Evolutionary conservation across 2,113 vertebrate species (phyloP).

Genomic region (Oreochromis spilurus): DNA sequence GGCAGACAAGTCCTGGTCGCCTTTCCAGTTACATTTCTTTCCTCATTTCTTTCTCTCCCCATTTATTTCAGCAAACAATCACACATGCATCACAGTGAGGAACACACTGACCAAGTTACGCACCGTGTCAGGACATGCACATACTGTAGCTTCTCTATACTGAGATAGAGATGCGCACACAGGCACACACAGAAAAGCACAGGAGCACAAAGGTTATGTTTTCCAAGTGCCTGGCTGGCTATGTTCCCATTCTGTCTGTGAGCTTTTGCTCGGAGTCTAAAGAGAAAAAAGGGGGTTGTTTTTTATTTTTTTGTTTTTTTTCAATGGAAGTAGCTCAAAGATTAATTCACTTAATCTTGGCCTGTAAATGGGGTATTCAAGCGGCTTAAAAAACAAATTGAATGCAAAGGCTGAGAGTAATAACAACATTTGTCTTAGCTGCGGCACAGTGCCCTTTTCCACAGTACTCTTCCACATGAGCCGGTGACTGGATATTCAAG

Average conservation of each 20-base stretch:
- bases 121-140: background rate
- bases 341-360: slow-evolving; percentile 69
- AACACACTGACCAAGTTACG: background rate
- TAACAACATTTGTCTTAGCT: slow-evolving; percentile 68
- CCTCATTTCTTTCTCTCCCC: background rate
- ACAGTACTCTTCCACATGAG: slow-evolving; percentile 47
- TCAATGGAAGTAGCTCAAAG: slow-evolving; percentile 51
- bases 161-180: background rate
- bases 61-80: background rate
- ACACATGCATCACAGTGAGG: background rate
- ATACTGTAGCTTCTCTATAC: background rate
- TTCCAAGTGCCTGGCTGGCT: slow-evolving; percentile 23
- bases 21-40: background rate
- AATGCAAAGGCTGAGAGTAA: slow-evolving; percentile 67
- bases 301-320: background rate
- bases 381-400: slow-evolving; percentile 67
- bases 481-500: slow-evolving; percentile 23
- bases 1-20: background rate
- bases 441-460: slow-evolving; percentile 52
- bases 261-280: slow-evolving; percentile 10
- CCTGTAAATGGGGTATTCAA: slow-evolving; percentile 67
- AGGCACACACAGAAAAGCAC: background rate
- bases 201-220: background rate
- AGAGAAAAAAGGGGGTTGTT: slow-evolving; percentile 10
- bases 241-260: background rate